phyloP scores from a whole-genome alignment of 1,140 invertebrate genomes.

The Tetramorium alpestre region DNA sequence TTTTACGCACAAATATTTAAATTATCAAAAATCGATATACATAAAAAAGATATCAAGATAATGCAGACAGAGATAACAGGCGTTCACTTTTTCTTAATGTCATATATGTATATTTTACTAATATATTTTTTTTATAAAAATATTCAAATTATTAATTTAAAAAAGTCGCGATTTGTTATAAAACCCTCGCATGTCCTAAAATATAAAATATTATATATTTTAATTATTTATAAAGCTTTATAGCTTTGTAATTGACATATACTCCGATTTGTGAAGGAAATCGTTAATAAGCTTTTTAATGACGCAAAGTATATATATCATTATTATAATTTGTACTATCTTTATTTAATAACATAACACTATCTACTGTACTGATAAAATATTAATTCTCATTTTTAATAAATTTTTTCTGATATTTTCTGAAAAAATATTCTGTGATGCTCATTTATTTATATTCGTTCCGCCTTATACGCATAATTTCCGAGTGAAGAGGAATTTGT shows the following conservation, averaged over 20 bases:
- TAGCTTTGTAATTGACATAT: too few species aligned
- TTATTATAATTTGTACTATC: too few species aligned
- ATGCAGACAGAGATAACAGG: not conserved
- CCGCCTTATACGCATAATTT: constrained; percentile 24
- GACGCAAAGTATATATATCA: too few species aligned
- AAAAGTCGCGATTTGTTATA: not conserved
- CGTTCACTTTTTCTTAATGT: not conserved
- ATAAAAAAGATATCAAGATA: not conserved
- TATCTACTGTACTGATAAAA: too few species aligned
- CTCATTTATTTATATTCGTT: constrained; percentile 26
- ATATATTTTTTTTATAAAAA: not conserved
- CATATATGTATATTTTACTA: too few species aligned
- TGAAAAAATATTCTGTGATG: constrained; percentile 5
- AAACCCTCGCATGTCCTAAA: not conserved
- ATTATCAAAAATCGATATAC: not conserved
- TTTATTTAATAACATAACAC: too few species aligned
- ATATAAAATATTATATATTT: too few species aligned
- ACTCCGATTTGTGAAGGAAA: too few species aligned
- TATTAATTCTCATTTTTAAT: not conserved
- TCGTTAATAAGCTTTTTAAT: too few species aligned
- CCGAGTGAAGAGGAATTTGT: constrained; percentile 26
- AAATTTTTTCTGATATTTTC: not conserved
- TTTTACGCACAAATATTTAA: not conserved
- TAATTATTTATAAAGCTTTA: too few species aligned
- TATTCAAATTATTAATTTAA: not conserved